Conservation (phyloP, 2,113 vertebrate genomes). For the Zosterops borbonicus region DNA sequence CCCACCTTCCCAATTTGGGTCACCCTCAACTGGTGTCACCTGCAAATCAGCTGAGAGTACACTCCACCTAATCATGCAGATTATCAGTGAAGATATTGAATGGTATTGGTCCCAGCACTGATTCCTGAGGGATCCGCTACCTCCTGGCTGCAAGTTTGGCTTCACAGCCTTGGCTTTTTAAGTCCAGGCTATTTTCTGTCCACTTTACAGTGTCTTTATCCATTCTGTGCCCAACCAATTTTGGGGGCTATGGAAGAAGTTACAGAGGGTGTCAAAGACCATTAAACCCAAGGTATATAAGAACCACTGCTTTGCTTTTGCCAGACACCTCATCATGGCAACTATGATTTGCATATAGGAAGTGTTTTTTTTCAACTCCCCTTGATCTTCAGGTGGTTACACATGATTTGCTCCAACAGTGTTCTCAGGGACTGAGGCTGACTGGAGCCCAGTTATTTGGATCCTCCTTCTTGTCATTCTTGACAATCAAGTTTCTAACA, state of each 20-base stretch:
- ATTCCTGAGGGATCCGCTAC: background rate
- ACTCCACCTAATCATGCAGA: background rate
- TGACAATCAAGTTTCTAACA: background rate
- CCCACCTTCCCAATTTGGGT: background rate
- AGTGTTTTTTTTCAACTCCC: background rate
- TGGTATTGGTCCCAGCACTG: background rate
- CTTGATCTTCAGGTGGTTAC: background rate
- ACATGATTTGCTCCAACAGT: background rate
- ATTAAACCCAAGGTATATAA: background rate
- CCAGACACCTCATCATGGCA: background rate
- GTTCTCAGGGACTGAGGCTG: background rate
- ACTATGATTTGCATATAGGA: background rate
- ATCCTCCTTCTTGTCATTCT: background rate
- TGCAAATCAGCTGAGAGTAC: background rate
- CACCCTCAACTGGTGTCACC: background rate
- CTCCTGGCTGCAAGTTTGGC: background rate
- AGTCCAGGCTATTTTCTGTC: background rate
- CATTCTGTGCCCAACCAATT: background rate
- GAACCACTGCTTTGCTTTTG: background rate
- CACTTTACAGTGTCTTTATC: background rate
- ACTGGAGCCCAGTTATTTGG: background rate
- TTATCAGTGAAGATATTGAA: background rate
- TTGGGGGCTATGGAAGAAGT: background rate
- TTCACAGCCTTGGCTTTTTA: background rate
- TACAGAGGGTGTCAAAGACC: background rate